Conservation (phyloP, 2,113 vertebrate species). For the Elgaria multicarinata region DNA sequence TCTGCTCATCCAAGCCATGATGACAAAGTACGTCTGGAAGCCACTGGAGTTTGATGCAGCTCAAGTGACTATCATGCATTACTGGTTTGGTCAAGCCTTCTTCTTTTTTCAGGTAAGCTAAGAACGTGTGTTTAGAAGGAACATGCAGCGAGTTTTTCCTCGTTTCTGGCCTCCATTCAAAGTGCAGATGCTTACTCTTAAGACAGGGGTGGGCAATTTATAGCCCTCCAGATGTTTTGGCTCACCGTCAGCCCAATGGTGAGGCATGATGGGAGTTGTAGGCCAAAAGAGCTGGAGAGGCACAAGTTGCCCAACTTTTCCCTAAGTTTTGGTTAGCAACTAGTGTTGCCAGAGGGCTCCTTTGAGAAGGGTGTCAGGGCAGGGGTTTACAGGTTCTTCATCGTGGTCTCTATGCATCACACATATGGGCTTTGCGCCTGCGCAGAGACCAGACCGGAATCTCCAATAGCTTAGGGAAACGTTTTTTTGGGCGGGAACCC, state of each 20-base stretch:
- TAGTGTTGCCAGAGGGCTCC: neutral
- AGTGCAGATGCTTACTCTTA: neutral
- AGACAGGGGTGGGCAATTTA: too few species aligned
- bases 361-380: neutral
- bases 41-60: constrained; percentile 85
- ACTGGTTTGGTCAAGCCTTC: constrained; percentile 98
- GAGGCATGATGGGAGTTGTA: too few species aligned
- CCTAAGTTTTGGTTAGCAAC: neutral
- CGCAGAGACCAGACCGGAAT: too few species aligned
- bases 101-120: constrained; percentile 95
- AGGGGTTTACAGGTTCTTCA: too few species aligned
- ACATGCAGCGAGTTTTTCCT: neutral
- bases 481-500: too few species aligned
- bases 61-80: constrained; percentile 93
- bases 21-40: constrained; percentile 91
- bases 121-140: neutral
- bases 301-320: neutral
- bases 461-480: too few species aligned
- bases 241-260: too few species aligned
- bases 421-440: too few species aligned
- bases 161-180: neutral
- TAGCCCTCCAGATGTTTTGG: too few species aligned
- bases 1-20: constrained; percentile 86
- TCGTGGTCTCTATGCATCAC: too few species aligned
- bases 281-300: too few species aligned